A percentile compares a stretch with the other conserved stretches of the same genome.
Evolutionary conservation across 2,113 vertebrate species (phyloP).

Genomic region (Cichladusa arquata): DNA sequence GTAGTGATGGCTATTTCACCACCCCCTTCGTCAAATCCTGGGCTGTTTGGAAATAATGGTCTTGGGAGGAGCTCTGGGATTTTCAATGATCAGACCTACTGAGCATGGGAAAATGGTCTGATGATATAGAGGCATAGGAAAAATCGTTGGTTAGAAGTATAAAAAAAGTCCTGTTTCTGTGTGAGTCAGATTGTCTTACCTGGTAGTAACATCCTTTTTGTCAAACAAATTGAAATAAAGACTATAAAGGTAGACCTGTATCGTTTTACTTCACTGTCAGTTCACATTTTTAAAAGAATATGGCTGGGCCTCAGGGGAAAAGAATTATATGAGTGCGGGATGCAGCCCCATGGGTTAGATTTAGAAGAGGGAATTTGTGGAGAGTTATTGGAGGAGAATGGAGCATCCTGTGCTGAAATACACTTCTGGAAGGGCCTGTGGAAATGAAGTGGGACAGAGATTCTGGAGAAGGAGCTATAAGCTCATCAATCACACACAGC

Average conservation of each 20-base stretch:
- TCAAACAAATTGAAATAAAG: neutral
- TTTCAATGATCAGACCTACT: neutral
- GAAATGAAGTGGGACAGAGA: neutral
- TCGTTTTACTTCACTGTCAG: neutral
- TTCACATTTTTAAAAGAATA: neutral
- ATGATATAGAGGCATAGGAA: neutral
- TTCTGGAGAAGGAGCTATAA: neutral
- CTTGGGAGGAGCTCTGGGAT: neutral
- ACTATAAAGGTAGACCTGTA: neutral
- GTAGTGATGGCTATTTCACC: neutral
- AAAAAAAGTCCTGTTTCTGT: neutral
- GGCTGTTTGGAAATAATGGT: neutral
- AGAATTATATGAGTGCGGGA: neutral
- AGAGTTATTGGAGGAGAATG: neutral
- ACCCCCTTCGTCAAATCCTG: neutral
- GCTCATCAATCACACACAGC: neutral
- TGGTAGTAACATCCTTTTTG: neutral
- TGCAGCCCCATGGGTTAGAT: neutral
- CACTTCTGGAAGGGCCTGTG: neutral
- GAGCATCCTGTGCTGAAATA: neutral
- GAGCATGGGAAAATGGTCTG: neutral
- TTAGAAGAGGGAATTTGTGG: neutral
- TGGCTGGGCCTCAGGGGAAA: neutral
- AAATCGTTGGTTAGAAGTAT: neutral
- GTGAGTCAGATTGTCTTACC: neutral